Conservation (phyloP, 2,797 vertebrate species). For the Peromyscus eremicus region DNA sequence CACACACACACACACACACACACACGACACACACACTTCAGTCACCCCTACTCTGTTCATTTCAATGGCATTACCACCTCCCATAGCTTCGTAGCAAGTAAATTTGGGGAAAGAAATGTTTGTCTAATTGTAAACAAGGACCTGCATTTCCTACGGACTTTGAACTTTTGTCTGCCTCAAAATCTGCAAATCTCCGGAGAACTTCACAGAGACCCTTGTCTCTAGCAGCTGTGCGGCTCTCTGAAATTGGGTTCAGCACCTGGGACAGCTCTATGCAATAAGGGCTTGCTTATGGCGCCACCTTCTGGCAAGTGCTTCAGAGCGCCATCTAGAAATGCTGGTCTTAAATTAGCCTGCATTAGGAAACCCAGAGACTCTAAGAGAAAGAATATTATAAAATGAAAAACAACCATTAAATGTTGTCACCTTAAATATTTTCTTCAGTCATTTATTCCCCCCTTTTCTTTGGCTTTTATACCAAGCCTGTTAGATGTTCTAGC, state of each 20-base stretch:
- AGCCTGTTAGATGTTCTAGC: neutral
- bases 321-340: conserved; percentile 14
- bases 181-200: neutral
- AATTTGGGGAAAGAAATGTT: conserved; percentile 17
- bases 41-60: neutral
- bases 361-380: neutral
- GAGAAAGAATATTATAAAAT: neutral
- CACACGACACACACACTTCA: neutral
- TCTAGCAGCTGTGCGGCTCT: neutral
- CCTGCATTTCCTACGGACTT: neutral
- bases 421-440: neutral
- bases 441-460: neutral
- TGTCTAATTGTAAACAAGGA: neutral
- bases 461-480: neutral
- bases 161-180: neutral
- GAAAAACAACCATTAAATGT: neutral
- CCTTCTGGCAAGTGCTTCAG: conserved; percentile 82
- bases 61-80: neutral
- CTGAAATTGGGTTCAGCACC: conserved; percentile 74
- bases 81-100: neutral
- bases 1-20: neutral
- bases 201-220: conserved; percentile 20
- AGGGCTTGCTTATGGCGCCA: conserved; percentile 85
- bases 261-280: conserved; percentile 81
- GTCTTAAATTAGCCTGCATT: neutral